A percentile compares a stretch with the other conserved stretches of the same genome.
Conservation (phyloP, 2,888 invertebrate species). For the Rhagium mordax region DNA sequence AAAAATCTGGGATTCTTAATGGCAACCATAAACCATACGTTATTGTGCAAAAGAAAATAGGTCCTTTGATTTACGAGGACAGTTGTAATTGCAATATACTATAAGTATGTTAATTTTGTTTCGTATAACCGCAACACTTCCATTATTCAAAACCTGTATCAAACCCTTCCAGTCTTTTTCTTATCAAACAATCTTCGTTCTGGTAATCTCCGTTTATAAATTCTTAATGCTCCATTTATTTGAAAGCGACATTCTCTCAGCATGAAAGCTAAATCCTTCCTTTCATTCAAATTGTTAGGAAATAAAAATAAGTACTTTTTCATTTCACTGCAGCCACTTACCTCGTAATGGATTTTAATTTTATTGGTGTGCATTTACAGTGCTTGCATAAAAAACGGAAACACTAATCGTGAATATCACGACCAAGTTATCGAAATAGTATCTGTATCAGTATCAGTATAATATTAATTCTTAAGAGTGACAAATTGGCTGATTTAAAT, state of each 20-base stretch:
- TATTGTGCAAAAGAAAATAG: too few relatives aligned
- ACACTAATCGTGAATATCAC: too few relatives aligned
- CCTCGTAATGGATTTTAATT: background rate
- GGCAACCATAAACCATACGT: too few relatives aligned
- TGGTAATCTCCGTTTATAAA: background rate
- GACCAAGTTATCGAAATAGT: too few relatives aligned
- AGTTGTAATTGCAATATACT: too few relatives aligned
- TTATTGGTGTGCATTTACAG: background rate
- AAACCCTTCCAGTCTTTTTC: background rate
- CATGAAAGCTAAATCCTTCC: background rate
- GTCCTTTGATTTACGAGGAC: too few relatives aligned
- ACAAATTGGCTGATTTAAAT: too few relatives aligned
- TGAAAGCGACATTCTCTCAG: background rate
- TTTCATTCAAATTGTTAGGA: background rate
- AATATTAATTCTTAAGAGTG: too few relatives aligned
- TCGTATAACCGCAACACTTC: too few relatives aligned
- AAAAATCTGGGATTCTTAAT: too few relatives aligned
- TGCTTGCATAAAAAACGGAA: background rate
- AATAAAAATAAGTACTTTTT: background rate
- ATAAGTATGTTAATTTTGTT: too few relatives aligned
- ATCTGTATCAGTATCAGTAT: too few relatives aligned
- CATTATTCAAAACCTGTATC: background rate
- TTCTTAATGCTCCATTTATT: background rate
- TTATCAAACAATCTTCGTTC: background rate
- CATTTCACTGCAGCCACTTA: background rate